Percentiles rank a stretch among this genome's conserved stretches.
Conservation (phyloP, 2,888 invertebrate genomes). For the Drosophila formosana region DNA sequence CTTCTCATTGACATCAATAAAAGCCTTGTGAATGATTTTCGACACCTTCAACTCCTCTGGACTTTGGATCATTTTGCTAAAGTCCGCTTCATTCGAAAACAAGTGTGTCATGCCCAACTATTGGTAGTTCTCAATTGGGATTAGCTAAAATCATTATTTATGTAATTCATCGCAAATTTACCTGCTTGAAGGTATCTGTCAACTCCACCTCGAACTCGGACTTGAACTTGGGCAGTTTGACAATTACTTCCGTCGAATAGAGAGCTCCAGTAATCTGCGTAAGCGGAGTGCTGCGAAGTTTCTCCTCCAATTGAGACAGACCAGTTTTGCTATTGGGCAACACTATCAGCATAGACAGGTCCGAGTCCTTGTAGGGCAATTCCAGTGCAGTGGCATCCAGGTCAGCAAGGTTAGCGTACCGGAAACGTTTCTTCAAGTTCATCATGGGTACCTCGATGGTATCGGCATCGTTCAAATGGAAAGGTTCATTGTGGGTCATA, state of each 20-base stretch:
- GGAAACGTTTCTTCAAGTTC: conserved; percentile 85
- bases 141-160: background rate
- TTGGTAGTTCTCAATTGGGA: background rate
- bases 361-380: conserved; percentile 89
- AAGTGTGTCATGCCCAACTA: conserved; percentile 89
- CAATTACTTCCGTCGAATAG: conserved; percentile 82
- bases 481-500: conserved; percentile 87
- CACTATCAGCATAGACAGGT: conserved; percentile 91
- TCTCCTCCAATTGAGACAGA: conserved; percentile 87
- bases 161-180: conserved; percentile 23
- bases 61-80: conserved; percentile 87
- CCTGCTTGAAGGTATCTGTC: conserved; percentile 87
- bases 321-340: conserved; percentile 90
- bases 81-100: conserved; percentile 87
- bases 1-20: conserved; percentile 94
- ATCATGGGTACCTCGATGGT: conserved; percentile 89
- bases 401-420: conserved; percentile 66
- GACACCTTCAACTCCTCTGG: conserved; percentile 86
- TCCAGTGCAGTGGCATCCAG: conserved; percentile 86
- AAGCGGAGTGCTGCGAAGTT: conserved; percentile 87
- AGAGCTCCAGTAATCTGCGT: conserved; percentile 86
- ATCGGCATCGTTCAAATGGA: conserved; percentile 87
- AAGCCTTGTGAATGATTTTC: conserved; percentile 93
- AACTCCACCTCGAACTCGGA: conserved; percentile 91
- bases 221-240: conserved; percentile 92